A percentile compares a stretch with the other conserved stretches of the same genome.
Evolutionary conservation across 2,113 vertebrate genomes (phyloP).

Genomic region (Shinisaurus crocodilurus): DNA sequence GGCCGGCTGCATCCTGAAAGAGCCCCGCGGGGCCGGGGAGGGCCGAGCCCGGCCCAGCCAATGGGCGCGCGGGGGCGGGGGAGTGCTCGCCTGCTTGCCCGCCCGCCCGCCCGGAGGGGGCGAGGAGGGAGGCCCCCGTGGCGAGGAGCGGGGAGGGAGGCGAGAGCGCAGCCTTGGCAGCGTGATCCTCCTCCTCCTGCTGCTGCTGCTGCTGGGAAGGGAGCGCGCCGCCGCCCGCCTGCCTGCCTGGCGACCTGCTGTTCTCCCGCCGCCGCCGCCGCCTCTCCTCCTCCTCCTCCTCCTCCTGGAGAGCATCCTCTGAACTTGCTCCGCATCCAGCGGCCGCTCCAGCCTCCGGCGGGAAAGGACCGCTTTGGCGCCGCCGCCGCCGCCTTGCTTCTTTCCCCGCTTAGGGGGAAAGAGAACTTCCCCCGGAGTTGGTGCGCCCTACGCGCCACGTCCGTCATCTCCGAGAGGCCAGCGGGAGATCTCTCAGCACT

Average conservation of each 20-base stretch:
- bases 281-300: too few species aligned
- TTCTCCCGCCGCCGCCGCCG: too few species aligned
- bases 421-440: neutral
- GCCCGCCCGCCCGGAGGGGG: too few species aligned
- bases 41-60: too few species aligned
- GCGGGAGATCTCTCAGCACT: neutral
- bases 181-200: neutral
- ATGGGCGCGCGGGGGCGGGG: too few species aligned
- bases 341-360: neutral
- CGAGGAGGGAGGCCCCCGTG: neutral
- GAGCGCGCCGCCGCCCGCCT: neutral
- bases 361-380: neutral
- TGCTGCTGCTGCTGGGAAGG: neutral
- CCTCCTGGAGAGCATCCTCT: too few species aligned
- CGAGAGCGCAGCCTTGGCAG: too few species aligned
- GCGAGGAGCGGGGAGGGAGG: neutral
- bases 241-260: neutral
- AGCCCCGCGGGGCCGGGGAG: too few species aligned
- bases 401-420: neutral
- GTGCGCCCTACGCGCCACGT: neutral
- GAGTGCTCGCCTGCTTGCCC: too few species aligned
- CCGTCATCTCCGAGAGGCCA: neutral
- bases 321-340: too few species aligned
- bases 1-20: too few species aligned
- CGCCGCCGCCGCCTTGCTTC: neutral